Percentiles rank a stretch among this genome's conserved stretches.
These are phyloP conservation scores for Amblyornis subalaris DNA, from an alignment of 2,113 vertebrate species.

Conservation along the genomic window DNA sequence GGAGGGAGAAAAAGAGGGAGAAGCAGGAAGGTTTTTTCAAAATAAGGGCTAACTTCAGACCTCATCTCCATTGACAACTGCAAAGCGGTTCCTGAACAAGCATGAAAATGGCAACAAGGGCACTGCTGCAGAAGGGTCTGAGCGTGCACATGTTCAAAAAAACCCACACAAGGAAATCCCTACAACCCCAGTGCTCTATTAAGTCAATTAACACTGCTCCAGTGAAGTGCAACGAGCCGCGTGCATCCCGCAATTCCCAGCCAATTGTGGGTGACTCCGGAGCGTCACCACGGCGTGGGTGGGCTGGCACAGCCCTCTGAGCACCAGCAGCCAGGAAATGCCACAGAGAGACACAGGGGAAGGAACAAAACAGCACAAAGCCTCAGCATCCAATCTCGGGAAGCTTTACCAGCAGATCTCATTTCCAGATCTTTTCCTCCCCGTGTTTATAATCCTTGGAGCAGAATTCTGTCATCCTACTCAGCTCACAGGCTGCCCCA, in stretches of 20 bases:
- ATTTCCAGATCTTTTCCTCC: neutral
- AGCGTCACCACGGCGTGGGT: neutral
- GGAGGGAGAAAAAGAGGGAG: neutral
- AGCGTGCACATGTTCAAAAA: neutral
- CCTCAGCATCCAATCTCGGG: neutral
- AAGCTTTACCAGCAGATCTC: neutral
- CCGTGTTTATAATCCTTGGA: neutral
- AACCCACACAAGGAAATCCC: neutral
- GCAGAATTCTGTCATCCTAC: neutral
- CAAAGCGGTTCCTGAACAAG: neutral
- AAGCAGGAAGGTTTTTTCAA: neutral
- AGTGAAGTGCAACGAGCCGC: neutral
- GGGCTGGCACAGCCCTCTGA: neutral
- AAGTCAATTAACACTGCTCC: slow-evolving; percentile 16
- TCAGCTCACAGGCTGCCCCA: neutral
- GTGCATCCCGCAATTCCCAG: neutral
- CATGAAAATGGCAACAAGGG: neutral
- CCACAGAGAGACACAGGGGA: neutral
- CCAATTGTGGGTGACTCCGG: neutral
- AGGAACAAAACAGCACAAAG: neutral
- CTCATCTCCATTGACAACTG: neutral
- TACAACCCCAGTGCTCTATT: neutral
- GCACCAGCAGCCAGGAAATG: neutral
- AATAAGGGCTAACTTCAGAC: neutral
- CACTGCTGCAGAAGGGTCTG: neutral